Evolutionary conservation across 2,113 vertebrate species (phyloP), one percentile per base, ranked within the genome.

Genomic region (Heteronetta atricapilla): DNA sequence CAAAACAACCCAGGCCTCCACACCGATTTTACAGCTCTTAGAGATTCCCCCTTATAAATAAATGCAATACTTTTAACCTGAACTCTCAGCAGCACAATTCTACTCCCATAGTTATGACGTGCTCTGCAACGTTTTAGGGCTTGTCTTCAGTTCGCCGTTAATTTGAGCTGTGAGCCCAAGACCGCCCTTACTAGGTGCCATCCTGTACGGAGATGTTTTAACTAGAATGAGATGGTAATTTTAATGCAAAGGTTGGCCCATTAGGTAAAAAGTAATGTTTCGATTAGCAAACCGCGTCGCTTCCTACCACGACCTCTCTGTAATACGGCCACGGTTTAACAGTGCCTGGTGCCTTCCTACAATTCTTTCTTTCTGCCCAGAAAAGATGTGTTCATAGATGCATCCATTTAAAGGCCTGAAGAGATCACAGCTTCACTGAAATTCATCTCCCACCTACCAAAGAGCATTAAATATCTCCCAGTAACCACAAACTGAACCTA

Each of bases 271-370:
- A 10, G 2, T 5, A 3, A 76, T 17, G 53, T 31, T 67, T 60
- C 67, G 46, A 11, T 66, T 59, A 86, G 72, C 46, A 44, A 89
- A 74, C 34, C 21, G 86, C 70, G 33, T 19, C 86, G 67, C 13
- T 33, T 44, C 46, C 36, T 26, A 48, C 52, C 40, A 44, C 70
- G 33, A 13, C 5, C 70, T 25, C 74, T 36, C 23, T 16, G 48
- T 34, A 68, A 36, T 31, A 5, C 0, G 0, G 53, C n/a, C 46
- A 53, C 17, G 7, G 20, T 52, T 60, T 73, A 81, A 73, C 0
- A 4, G 69, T 1, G 1, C 22, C 34, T 3, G 31, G 22, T 34
- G 59, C 46, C 40, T 44, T 33, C 21, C 59, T 1, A 0, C 26
- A 52, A 31, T 38, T 56, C 72, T 8, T 55, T 48, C 42, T 11